Percentiles rank a stretch among this genome's conserved stretches.
Conservation (phyloP, 2,888 invertebrate genomes). For the Zeuzera pyrina region DNA sequence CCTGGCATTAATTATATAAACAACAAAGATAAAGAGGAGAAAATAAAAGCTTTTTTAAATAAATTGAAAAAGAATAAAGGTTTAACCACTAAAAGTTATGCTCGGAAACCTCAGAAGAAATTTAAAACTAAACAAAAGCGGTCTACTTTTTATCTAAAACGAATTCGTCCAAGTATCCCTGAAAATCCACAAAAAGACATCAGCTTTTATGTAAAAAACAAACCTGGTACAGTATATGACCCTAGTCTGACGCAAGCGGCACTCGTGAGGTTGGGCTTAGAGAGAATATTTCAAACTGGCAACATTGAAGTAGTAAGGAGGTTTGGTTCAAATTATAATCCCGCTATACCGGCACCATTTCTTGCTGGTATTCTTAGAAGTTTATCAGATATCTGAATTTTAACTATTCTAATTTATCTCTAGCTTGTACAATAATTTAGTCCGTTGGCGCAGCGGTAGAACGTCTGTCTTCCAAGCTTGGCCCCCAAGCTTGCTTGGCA, state of each 20-base stretch:
- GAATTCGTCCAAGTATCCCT: constrained; percentile 25
- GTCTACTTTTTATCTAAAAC: constrained; percentile 16
- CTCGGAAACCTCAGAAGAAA: no score
- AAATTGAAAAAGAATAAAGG: no score
- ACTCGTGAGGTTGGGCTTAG: constrained; percentile 27
- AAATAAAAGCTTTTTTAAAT: no score
- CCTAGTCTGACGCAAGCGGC: constrained; percentile 27
- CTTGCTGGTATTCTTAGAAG: no score
- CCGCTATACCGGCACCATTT: constrained; percentile 23
- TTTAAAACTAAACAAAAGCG: constrained; percentile 3
- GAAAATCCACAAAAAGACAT: constrained; percentile 36
- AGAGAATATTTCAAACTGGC: constrained; percentile 31
- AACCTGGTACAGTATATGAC: constrained; percentile 25
- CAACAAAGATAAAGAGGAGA: constrained; percentile 18
- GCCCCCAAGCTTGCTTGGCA: no score
- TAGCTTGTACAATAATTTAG: no score
- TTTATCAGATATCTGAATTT: no score
- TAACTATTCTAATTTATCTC: no score
- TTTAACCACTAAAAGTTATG: neutral
- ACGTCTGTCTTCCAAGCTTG: no score
- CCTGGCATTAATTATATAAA: constrained; percentile 19
- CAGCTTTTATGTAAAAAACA: constrained; percentile 44
- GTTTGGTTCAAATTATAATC: constrained; percentile 47
- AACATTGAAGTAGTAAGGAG: constrained; percentile 34
- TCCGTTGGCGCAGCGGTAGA: no score